Conservation (phyloP, 2,888 invertebrate species). For the Zhuqinia jingwanae region DNA sequence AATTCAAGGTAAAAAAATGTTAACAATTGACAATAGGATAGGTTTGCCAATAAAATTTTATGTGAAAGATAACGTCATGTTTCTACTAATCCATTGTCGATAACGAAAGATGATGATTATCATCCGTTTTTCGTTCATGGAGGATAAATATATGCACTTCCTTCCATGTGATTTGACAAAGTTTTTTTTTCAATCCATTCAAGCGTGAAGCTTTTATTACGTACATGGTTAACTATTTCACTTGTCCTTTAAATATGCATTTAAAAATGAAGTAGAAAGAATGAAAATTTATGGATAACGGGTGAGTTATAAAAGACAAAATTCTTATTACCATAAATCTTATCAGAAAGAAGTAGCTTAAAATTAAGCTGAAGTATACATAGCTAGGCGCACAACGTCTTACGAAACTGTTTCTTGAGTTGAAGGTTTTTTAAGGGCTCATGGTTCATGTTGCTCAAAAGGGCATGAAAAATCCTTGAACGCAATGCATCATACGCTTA, state of each 20-base stretch:
- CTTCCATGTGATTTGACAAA: background rate
- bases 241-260: no score
- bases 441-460: background rate
- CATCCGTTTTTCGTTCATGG: background rate
- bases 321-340: no score
- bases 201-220: background rate
- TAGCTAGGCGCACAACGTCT: no score
- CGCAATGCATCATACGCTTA: constrained; percentile 4
- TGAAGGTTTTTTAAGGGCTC: constrained; percentile 13
- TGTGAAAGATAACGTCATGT: background rate
- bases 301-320: no score
- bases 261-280: background rate
- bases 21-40: constrained; percentile 48
- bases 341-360: no score
- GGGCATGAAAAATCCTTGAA: constrained; percentile 38
- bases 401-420: background rate
- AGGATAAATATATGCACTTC: background rate
- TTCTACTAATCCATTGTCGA: no score
- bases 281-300: background rate
- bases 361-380: no score
- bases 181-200: background rate
- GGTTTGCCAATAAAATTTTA: constrained; percentile 27
- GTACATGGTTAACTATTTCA: background rate
- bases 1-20: constrained; percentile 56
- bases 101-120: constrained; percentile 1